These are phyloP conservation scores for Panthera uncia DNA, from an alignment of 2,113 vertebrate species.

Conservation along the genomic window DNA sequence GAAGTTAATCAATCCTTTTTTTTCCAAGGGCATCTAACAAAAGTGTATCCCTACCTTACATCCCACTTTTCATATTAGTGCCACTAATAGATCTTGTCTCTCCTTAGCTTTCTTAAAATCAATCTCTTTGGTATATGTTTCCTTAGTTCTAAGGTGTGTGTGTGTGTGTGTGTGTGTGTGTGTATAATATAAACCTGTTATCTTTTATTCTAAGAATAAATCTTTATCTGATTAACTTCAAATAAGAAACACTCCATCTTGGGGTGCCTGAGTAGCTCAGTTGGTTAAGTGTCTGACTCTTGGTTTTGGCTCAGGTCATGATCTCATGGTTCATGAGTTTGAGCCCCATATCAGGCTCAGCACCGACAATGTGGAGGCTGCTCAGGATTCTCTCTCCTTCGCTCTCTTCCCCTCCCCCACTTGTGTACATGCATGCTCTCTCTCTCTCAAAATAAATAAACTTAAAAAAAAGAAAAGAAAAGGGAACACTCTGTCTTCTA, in stretches of 20 bases:
- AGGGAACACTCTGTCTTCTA: background rate
- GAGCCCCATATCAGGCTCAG: too few species aligned
- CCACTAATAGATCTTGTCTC: background rate
- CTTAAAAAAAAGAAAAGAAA: too few species aligned
- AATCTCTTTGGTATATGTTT: background rate
- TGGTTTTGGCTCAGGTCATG: too few species aligned
- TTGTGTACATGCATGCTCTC: too few species aligned
- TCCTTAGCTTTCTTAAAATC: background rate
- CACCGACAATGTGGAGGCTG: too few species aligned
- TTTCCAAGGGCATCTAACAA: background rate
- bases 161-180: background rate
- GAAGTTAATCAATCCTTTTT: background rate
- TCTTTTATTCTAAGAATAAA: background rate
- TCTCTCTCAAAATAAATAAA: too few species aligned
- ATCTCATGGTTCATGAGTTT: too few species aligned
- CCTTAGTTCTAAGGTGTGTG: background rate
- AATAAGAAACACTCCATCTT: background rate
- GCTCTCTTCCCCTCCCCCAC: too few species aligned
- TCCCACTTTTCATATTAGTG: background rate
- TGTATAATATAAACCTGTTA: background rate
- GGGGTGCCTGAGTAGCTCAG: too few species aligned
- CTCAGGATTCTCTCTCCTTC: too few species aligned
- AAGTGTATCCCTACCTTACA: background rate
- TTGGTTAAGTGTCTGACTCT: too few species aligned
- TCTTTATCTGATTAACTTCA: background rate